Conservation (phyloP, 1,140 invertebrate species). For the Thaumatotibia leucotreta region DNA sequence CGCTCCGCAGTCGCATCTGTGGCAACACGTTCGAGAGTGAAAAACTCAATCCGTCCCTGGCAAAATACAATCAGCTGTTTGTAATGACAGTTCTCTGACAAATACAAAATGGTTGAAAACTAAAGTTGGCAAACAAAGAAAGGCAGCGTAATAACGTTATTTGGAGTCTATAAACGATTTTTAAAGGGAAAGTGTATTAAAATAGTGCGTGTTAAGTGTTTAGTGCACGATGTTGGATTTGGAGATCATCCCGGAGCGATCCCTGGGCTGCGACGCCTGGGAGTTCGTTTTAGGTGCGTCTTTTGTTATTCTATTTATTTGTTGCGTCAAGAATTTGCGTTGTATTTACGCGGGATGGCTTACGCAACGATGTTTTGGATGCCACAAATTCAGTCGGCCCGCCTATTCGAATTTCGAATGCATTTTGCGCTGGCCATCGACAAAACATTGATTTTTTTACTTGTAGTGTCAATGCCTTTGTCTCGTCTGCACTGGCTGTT, state of each 20-base stretch:
- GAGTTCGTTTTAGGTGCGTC: conserved; percentile 96
- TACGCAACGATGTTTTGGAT: conserved; percentile 62
- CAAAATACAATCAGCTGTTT: conserved; percentile 77
- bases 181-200: conserved; percentile 69
- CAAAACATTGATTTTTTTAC: conserved; percentile 60
- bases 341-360: conserved; percentile 66
- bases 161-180: conserved; percentile 56
- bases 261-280: conserved; percentile 97
- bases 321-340: conserved; percentile 73
- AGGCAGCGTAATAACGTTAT: conserved; percentile 66
- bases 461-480: conserved; percentile 49
- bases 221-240: conserved; percentile 91
- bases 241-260: conserved; percentile 96
- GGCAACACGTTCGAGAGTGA: neutral
- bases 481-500: conserved; percentile 53
- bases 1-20: neutral
- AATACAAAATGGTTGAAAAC: conserved; percentile 78
- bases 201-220: conserved; percentile 62
- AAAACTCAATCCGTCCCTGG: conserved; percentile 44
- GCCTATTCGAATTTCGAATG: neutral
- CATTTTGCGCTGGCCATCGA: conserved; percentile 6
- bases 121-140: conserved; percentile 78
- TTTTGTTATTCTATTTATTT: conserved; percentile 57
- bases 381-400: conserved; percentile 4
- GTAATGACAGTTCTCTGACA: conserved; percentile 77